A percentile compares a stretch with the other conserved stretches of the same genome.
Conservation (phyloP, 1,140 invertebrate species). For the Zaprionus lachaisei region DNA sequence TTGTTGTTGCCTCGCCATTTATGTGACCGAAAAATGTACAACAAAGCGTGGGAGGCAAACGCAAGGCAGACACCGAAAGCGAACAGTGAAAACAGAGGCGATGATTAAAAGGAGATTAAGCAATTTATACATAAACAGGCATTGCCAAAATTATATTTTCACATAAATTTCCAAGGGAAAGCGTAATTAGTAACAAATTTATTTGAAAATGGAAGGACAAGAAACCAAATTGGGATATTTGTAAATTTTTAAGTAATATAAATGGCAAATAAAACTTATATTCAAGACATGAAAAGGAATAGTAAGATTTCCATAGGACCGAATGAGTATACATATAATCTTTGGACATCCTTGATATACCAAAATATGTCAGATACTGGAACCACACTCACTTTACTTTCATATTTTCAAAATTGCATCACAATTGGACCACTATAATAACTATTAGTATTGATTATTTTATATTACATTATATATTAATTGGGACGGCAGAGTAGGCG, state of each 20-base stretch:
- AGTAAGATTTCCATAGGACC: too few species aligned
- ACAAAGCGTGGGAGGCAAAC: slow-evolving; percentile 13
- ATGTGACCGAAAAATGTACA: slow-evolving; percentile 58
- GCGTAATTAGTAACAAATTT: neutral
- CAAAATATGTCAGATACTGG: neutral
- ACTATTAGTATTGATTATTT: too few species aligned
- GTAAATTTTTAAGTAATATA: neutral
- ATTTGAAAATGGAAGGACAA: neutral
- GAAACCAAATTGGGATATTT: neutral
- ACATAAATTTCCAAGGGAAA: neutral
- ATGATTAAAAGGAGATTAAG: slow-evolving; percentile 42
- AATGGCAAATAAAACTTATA: neutral
- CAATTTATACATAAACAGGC: slow-evolving; percentile 1
- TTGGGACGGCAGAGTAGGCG: too few species aligned
- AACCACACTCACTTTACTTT: neutral
- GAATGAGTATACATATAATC: too few species aligned
- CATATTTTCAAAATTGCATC: neutral
- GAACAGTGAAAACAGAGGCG: slow-evolving; percentile 13
- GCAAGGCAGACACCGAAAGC: slow-evolving; percentile 4
- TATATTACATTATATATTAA: too few species aligned
- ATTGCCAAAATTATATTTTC: neutral
- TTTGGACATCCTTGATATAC: neutral
- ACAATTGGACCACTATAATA: neutral
- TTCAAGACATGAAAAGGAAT: neutral
- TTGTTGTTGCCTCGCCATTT: slow-evolving; percentile 46